phyloP scores from a whole-genome alignment of 2,888 invertebrate species.

The Drosophila phalerata region DNA sequence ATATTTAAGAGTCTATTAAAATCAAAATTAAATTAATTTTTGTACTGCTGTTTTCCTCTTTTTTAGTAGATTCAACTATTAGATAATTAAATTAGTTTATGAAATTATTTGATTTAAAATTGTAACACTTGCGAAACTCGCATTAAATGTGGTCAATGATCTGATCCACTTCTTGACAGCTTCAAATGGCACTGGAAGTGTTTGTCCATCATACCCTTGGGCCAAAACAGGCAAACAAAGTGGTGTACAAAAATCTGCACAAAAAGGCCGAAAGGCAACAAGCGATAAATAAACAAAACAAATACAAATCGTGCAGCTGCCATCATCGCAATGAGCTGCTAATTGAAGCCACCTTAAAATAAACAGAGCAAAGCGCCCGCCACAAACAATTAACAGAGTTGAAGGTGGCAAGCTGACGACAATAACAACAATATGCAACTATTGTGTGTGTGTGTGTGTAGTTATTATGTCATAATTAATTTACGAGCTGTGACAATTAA shows the following conservation, averaged over 20 bases:
- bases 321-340: slow-evolving; percentile 66
- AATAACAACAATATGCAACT: slow-evolving; percentile 35
- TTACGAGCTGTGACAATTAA: slow-evolving; percentile 81
- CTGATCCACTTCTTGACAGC: slow-evolving; percentile 57
- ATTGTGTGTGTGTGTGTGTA: slow-evolving; percentile 28
- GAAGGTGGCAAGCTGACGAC: slow-evolving; percentile 65
- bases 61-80: neutral
- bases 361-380: slow-evolving; percentile 74
- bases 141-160: slow-evolving; percentile 26
- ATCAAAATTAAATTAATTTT: too few species aligned
- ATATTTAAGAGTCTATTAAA: neutral
- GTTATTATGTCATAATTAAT: slow-evolving; percentile 81
- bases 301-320: slow-evolving; percentile 53
- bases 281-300: slow-evolving; percentile 55
- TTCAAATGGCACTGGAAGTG: slow-evolving; percentile 31
- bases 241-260: slow-evolving; percentile 32
- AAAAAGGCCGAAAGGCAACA: slow-evolving; percentile 38
- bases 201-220: slow-evolving; percentile 16
- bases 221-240: slow-evolving; percentile 10
- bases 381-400: slow-evolving; percentile 71
- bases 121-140: neutral
- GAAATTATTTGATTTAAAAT: neutral
- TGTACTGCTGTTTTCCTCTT: too few species aligned
- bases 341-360: slow-evolving; percentile 78
- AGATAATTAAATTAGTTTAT: neutral